Evolutionary conservation across 2,797 vertebrate genomes (phyloP).

Genomic region (Melanotaenia pygmaea): DNA sequence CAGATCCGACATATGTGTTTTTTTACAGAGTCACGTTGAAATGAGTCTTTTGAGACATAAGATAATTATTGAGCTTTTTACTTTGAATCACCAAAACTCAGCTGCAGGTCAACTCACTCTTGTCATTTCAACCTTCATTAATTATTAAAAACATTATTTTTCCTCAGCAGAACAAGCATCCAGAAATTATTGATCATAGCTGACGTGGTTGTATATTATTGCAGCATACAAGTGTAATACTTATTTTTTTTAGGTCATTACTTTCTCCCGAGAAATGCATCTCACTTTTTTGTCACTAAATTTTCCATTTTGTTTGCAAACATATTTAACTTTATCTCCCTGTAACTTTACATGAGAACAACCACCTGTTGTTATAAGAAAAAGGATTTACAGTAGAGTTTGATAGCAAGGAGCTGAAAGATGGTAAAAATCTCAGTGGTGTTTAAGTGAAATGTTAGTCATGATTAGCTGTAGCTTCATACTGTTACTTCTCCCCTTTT

Average conservation of each 20-base stretch:
- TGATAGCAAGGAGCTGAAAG: neutral
- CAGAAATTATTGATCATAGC: neutral
- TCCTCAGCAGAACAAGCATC: neutral
- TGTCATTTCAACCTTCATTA: neutral
- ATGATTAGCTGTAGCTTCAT: conserved; percentile 1
- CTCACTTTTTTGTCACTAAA: neutral
- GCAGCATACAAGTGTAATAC: neutral
- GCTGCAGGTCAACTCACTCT: neutral
- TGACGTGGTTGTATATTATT: neutral
- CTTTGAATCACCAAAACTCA: conserved; percentile 9
- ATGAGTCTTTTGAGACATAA: conserved; percentile 10
- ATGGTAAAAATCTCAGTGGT: neutral
- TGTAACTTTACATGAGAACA: neutral
- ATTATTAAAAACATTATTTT: neutral
- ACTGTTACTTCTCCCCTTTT: neutral
- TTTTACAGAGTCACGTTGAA: neutral
- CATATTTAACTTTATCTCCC: neutral
- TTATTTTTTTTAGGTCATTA: neutral
- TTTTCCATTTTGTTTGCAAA: neutral
- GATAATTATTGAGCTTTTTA: conserved; percentile 8
- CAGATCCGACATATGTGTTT: neutral
- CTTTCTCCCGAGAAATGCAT: neutral
- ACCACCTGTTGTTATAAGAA: neutral
- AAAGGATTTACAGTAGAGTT: neutral
- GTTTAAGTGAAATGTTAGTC: neutral